phyloP scores from a whole-genome alignment of 35 echinoderm and acorn worm species.

The Apostichopus parvimensis region DNA sequence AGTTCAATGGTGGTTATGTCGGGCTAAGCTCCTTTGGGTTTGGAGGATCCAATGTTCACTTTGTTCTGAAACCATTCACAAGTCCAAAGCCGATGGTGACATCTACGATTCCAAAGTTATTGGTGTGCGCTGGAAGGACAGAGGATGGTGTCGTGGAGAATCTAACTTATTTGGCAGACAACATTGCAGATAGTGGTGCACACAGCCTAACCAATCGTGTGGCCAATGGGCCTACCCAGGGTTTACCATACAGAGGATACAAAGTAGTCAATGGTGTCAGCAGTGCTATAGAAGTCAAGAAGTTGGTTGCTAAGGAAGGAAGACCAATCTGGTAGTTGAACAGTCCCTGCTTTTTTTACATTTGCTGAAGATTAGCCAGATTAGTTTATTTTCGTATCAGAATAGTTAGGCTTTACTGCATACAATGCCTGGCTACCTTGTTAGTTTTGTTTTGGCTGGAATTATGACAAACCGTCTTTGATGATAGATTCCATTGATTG shows the following conservation, averaged over 20 bases:
- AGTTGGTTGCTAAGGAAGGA: neutral
- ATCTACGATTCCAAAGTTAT: slow-evolving; percentile 28
- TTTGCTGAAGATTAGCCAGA: too few species aligned
- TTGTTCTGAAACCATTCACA: slow-evolving; percentile 67
- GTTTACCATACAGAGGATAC: slow-evolving; percentile 71
- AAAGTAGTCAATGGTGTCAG: slow-evolving; percentile 8
- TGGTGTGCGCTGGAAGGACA: slow-evolving; percentile 66
- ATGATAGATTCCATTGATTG: too few species aligned
- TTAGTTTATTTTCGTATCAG: too few species aligned
- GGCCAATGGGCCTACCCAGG: slow-evolving; percentile 52
- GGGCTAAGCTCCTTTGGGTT: slow-evolving; percentile 92
- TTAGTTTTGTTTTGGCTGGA: too few species aligned
- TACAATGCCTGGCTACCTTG: too few species aligned
- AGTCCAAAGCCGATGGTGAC: neutral
- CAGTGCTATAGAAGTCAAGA: slow-evolving; percentile 44
- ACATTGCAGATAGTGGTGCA: slow-evolving; percentile 24
- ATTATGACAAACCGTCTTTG: too few species aligned
- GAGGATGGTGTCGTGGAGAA: slow-evolving; percentile 58
- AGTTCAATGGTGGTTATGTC: slow-evolving; percentile 67
- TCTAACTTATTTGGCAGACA: slow-evolving; percentile 40
- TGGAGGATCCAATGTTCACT: slow-evolving; percentile 85
- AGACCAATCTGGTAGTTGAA: slow-evolving; percentile 69
- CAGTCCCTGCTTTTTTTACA: too few species aligned
- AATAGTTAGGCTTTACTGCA: too few species aligned
- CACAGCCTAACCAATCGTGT: slow-evolving; percentile 53